These are phyloP conservation scores for Rhogogaster chlorosoma DNA, from an alignment of 2,888 invertebrate species.

Conservation along the genomic window DNA sequence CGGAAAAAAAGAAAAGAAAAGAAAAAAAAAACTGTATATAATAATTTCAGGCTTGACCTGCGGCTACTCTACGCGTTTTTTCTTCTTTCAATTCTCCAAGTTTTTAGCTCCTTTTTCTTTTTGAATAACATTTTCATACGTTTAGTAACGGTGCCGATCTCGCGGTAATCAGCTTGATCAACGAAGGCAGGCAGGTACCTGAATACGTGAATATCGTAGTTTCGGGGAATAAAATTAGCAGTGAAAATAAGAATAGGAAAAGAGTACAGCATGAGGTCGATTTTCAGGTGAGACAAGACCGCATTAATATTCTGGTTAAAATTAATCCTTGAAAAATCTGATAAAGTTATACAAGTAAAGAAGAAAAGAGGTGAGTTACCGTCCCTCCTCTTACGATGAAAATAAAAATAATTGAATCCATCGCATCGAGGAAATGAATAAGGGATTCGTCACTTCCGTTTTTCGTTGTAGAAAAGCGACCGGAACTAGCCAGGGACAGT, in stretches of 20 bases:
- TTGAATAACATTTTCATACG: constrained; percentile 13
- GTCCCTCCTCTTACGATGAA: not conserved
- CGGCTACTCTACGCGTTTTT: not conserved
- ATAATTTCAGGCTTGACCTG: not conserved
- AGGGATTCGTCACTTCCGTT: not conserved
- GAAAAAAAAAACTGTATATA: not conserved
- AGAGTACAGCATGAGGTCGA: not conserved
- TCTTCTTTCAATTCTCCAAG: not conserved
- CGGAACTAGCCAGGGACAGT: not conserved
- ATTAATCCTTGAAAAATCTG: not conserved
- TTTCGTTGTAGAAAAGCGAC: not conserved
- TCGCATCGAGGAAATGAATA: not conserved
- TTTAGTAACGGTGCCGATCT: not conserved
- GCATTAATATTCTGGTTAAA: not conserved
- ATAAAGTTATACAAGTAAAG: not conserved
- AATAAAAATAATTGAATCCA: not conserved
- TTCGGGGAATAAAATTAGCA: not conserved
- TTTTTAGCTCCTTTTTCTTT: not conserved
- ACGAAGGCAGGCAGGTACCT: not conserved
- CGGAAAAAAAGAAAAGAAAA: too few relatives aligned
- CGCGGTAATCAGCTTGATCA: not conserved
- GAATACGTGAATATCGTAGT: not conserved
- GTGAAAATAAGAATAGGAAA: not conserved
- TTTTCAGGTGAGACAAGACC: not conserved
- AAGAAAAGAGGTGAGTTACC: not conserved